Evolutionary conservation across 2,888 invertebrate species (phyloP), one percentile per base, ranked within the genome.

Genomic region (Orchesella flavescens): DNA sequence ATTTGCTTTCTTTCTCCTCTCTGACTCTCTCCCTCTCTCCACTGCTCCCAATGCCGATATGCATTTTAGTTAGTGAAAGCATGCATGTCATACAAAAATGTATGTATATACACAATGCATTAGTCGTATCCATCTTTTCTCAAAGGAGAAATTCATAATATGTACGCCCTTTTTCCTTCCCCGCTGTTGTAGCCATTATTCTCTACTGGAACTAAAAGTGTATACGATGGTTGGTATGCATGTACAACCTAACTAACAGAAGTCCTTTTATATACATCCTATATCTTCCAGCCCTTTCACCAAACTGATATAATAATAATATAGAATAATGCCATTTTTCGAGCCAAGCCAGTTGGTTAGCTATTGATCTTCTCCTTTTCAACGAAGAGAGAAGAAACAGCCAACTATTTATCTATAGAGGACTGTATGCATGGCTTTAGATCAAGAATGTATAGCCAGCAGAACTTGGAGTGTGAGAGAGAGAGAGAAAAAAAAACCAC

Each of bases 361-460:
- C 68, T 83, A 83, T 83, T 83, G 83, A 83, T 83, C 83, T 83
- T 63, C 46, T 19, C 43, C 44, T 61, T 73, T 74, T 61, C 66
- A 72, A 75, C 34, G 3, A 34, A 34, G 34, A 34, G 34, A 34
- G 75, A 65, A 66, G 81, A 81, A 81, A 66, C 72, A 72, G 65
- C 61, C 72, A 79, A 79, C 71, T 78, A 78, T 78, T 78, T 78
- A 78, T 78, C 78, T 71, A 71, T 59, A 71, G 78, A 73, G 24
- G 69, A 59, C 77, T 77, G 59, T 44, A 61, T 77, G 59, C 17
- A 61, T 61, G 61, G 61, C 23, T 24, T 61, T 61, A 24, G 61
- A 21, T 61, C 24, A 19, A 61, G 61, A 21, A 59, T 21, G 21
- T 61, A 61, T 21, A 17, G 2, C 19, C 1, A 59, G 53, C 53